Evolutionary conservation across 2,888 invertebrate species (phyloP).

Genomic region (Gibbula magus): DNA sequence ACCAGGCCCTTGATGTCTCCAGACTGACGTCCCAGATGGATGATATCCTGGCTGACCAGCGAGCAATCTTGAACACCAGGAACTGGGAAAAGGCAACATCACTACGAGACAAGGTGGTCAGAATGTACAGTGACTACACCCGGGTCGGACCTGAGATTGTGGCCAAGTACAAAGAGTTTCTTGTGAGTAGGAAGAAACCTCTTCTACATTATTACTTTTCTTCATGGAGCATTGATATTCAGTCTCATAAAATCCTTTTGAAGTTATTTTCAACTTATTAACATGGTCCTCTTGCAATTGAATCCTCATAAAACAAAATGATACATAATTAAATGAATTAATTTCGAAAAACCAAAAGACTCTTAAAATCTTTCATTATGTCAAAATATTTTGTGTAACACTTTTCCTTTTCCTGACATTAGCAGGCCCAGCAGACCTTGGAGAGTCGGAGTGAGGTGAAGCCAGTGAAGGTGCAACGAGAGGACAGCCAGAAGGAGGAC

Average conservation of each 20-base stretch:
- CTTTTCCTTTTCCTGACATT: not conserved
- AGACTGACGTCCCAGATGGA: slow-evolving; percentile 9
- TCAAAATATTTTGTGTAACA: not conserved
- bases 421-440: not conserved
- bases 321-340: too few relatives aligned
- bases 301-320: too few relatives aligned
- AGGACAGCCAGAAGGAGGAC: not conserved
- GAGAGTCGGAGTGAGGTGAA: not conserved
- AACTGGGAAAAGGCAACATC: not conserved
- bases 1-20: slow-evolving; percentile 7
- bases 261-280: too few relatives aligned
- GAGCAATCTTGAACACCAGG: not conserved
- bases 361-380: too few relatives aligned
- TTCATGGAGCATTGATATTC: too few relatives aligned
- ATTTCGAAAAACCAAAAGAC: too few relatives aligned
- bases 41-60: not conserved
- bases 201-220: too few relatives aligned
- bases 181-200: not conserved
- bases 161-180: not conserved
- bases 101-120: not conserved
- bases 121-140: not conserved
- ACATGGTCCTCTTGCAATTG: too few relatives aligned
- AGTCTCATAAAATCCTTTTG: too few relatives aligned
- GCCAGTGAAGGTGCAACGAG: not conserved
- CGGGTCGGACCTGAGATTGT: not conserved